Evolutionary conservation across 2,113 vertebrate species (phyloP).

Genomic region (Labrus mixtus): DNA sequence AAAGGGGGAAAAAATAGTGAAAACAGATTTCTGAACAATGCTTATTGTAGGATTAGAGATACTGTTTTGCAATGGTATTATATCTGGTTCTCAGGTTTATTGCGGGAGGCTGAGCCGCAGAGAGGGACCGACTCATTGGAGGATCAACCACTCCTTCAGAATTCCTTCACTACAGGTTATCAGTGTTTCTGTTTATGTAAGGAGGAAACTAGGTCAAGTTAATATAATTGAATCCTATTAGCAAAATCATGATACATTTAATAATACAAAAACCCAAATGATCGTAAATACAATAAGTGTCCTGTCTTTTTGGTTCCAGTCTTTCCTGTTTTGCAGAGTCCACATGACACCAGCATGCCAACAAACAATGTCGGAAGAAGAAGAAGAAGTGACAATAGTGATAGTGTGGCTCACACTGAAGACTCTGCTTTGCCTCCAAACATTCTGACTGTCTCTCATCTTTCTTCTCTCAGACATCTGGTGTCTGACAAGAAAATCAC

Average conservation of each 20-base stretch:
- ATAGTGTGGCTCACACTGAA: no score
- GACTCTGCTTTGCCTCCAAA: not conserved
- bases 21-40: no score
- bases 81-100: slow-evolving; percentile 23
- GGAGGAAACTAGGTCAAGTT: not conserved
- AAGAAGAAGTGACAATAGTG: no score
- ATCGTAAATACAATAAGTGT: not conserved
- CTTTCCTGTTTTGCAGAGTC: slow-evolving; percentile 2
- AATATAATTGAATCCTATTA: not conserved
- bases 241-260: not conserved
- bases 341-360: slow-evolving; percentile 16
- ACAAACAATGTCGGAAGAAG: slow-evolving; percentile 10
- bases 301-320: slow-evolving; percentile 11
- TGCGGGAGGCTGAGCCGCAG: not conserved
- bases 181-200: not conserved
- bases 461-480: slow-evolving; percentile 52
- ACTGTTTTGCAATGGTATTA: no score
- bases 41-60: no score
- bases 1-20: no score
- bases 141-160: slow-evolving; percentile 3
- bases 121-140: slow-evolving; percentile 7
- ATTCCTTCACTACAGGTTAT: slow-evolving; percentile 34
- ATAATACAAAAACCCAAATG: not conserved
- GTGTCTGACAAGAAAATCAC: slow-evolving; percentile 63
- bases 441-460: slow-evolving; percentile 32